phyloP scores from a whole-genome alignment of 2,888 invertebrate species.

The Aricia artaxerxes region DNA sequence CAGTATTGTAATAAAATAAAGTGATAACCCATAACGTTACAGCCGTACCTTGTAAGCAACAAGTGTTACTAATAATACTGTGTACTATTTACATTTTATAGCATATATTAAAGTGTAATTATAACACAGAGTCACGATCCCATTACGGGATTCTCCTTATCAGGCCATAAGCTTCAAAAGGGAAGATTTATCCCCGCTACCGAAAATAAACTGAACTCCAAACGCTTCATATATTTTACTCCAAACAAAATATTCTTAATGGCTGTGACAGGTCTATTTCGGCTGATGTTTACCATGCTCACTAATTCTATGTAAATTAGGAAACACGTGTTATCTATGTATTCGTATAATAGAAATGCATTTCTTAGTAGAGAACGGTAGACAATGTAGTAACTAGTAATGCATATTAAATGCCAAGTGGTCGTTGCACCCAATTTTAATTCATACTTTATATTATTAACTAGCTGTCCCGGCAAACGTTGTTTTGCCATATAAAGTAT shows the following conservation, averaged over 20 bases:
- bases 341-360: constrained; percentile 5
- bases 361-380: constrained; percentile 10
- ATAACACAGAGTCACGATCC: constrained; percentile 10
- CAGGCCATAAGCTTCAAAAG: constrained; percentile 64
- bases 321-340: neutral
- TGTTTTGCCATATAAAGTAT: no score
- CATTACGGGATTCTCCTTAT: constrained; percentile 53
- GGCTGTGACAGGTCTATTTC: constrained; percentile 54
- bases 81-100: constrained; percentile 18
- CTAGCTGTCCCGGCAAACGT: no score
- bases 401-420: neutral
- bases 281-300: constrained; percentile 29
- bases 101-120: constrained; percentile 10
- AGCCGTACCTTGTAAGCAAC: neutral
- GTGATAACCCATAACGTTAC: no score
- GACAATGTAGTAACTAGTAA: neutral
- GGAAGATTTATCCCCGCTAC: constrained; percentile 54
- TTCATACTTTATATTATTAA: no score
- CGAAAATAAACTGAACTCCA: constrained; percentile 17
- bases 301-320: constrained; percentile 28
- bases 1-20: no score
- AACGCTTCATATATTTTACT: constrained; percentile 43
- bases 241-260: constrained; percentile 61
- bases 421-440: neutral
- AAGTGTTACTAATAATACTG: neutral